Conservation (phyloP, 1,140 invertebrate species). For the Diachasma alloeum region DNA sequence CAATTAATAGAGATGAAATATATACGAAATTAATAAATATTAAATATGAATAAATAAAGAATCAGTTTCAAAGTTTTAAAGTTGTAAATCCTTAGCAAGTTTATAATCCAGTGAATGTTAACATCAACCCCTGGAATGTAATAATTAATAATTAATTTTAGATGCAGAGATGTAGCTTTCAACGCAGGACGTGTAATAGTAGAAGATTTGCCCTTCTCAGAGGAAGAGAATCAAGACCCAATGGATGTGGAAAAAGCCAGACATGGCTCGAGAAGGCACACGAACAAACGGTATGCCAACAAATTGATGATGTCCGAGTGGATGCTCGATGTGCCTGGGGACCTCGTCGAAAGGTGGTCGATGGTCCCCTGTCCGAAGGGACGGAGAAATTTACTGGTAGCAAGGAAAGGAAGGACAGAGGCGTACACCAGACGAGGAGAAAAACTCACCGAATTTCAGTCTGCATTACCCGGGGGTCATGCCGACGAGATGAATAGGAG, state of each 20-base stretch:
- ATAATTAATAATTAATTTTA: conserved; percentile 27
- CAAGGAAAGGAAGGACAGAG: conserved; percentile 76
- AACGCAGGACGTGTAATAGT: conserved; percentile 49
- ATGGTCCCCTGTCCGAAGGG: conserved; percentile 85
- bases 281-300: conserved; percentile 48
- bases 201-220: conserved; percentile 44
- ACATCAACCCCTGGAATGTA: too few relatives aligned
- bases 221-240: conserved; percentile 49
- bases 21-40: too few relatives aligned
- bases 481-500: conserved; percentile 48
- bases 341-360: conserved; percentile 82
- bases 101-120: too few relatives aligned
- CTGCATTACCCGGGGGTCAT: conserved; percentile 81
- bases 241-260: conserved; percentile 44
- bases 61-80: too few relatives aligned
- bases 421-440: conserved; percentile 77
- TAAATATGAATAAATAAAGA: too few relatives aligned
- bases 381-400: conserved; percentile 79
- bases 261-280: not conserved
- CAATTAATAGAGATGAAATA: too few relatives aligned
- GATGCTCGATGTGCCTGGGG: conserved; percentile 84
- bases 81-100: too few relatives aligned
- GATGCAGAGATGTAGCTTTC: conserved; percentile 49
- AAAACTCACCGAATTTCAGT: conserved; percentile 68
- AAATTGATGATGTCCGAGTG: conserved; percentile 89